These are phyloP conservation scores for Sphinx pinastri DNA, from an alignment of 2,888 invertebrate species.

Conservation along the genomic window DNA sequence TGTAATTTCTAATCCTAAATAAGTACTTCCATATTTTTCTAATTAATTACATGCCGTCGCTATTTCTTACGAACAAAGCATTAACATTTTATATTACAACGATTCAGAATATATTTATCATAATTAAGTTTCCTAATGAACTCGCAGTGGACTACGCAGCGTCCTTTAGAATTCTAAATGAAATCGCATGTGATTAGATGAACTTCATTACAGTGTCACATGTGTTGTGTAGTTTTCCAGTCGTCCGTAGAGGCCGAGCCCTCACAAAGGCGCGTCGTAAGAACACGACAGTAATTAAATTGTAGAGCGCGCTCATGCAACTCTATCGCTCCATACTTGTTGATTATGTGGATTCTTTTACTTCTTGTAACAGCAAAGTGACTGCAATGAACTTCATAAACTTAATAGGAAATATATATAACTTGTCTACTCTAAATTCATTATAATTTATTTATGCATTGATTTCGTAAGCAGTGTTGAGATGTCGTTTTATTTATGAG, in stretches of 20 bases:
- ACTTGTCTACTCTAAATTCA: too few species aligned
- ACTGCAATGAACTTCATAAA: too few species aligned
- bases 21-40: not conserved
- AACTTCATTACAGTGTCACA: not conserved
- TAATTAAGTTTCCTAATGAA: constrained; percentile 1
- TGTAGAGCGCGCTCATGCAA: not conserved
- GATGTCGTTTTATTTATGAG: too few species aligned
- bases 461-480: too few species aligned
- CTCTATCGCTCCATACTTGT: constrained; percentile 2
- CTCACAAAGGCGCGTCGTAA: constrained; percentile 2
- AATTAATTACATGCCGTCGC: not conserved
- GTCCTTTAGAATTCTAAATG: not conserved
- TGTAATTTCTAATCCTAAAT: too few species aligned
- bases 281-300: constrained; percentile 6
- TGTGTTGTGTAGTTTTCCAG: not conserved
- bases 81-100: not conserved
- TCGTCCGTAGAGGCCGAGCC: not conserved
- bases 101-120: constrained; percentile 1
- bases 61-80: not conserved
- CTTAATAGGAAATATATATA: too few species aligned
- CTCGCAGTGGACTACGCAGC: not conserved
- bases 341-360: not conserved
- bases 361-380: too few species aligned
- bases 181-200: not conserved
- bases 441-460: too few species aligned